Evolutionary conservation across 2,888 invertebrate genomes (phyloP).

Genomic region (Tachystola acroxantha): DNA sequence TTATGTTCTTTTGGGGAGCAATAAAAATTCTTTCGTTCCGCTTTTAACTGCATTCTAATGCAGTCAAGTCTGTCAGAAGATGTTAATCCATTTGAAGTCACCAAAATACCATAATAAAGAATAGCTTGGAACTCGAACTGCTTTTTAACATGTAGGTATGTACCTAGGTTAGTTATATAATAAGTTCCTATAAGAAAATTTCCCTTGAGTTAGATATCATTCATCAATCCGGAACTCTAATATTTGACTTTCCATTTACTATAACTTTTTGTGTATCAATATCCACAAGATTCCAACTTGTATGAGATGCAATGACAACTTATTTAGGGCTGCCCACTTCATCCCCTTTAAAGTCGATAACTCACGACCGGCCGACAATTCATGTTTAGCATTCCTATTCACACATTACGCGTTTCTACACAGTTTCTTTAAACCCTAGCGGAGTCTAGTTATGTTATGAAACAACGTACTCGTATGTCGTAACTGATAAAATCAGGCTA

Average conservation of each 20-base stretch:
- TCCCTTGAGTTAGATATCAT: too few species aligned
- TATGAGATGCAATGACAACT: too few species aligned
- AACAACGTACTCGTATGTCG: slow-evolving; percentile 33
- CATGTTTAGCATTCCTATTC: slow-evolving; percentile 32
- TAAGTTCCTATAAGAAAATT: too few species aligned
- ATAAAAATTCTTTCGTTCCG: slow-evolving; percentile 61
- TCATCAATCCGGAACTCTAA: too few species aligned
- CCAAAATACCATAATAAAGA: slow-evolving; percentile 40
- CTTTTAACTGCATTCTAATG: slow-evolving; percentile 56
- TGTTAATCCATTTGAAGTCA: slow-evolving; percentile 46
- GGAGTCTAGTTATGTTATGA: slow-evolving; percentile 37
- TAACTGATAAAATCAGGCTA: slow-evolving; percentile 51
- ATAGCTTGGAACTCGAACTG: slow-evolving; percentile 20
- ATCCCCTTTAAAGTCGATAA: slow-evolving; percentile 31
- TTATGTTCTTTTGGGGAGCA: slow-evolving; percentile 52
- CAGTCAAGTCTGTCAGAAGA: slow-evolving; percentile 37
- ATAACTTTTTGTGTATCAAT: too few species aligned
- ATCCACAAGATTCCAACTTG: too few species aligned
- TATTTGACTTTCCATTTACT: too few species aligned
- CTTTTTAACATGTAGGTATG: slow-evolving; percentile 29
- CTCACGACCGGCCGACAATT: slow-evolving; percentile 28
- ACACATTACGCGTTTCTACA: slow-evolving; percentile 27
- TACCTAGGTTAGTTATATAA: too few species aligned
- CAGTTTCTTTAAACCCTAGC: slow-evolving; percentile 24
- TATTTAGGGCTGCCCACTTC: too few species aligned